These are phyloP conservation scores for Protonibea diacanthus DNA, from an alignment of 2,797 vertebrate species.

Conservation along the genomic window DNA sequence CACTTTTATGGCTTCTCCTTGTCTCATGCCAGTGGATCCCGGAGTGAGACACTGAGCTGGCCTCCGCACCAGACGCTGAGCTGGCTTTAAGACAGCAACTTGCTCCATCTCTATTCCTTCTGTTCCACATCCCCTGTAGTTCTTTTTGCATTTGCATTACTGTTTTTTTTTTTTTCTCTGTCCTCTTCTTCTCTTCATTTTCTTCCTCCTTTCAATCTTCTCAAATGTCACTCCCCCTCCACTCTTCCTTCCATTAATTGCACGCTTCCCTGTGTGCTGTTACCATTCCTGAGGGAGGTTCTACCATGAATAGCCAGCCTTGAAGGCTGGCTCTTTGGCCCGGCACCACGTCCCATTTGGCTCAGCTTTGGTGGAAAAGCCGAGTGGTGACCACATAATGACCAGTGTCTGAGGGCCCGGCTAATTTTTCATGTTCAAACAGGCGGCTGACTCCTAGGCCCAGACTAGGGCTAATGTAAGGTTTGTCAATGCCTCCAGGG, in stretches of 20 bases:
- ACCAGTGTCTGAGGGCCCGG: constrained; percentile 83
- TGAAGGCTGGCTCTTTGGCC: constrained; percentile 76
- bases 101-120: constrained; percentile 31
- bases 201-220: constrained; percentile 36
- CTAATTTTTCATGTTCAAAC: constrained; percentile 85
- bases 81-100: constrained; percentile 60
- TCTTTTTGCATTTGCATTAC: constrained; percentile 41
- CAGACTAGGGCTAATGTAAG: constrained; percentile 75
- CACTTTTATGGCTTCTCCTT: constrained; percentile 66
- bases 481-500: constrained; percentile 74
- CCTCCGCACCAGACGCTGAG: constrained; percentile 47
- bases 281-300: constrained; percentile 71
- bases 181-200: constrained; percentile 13
- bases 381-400: constrained; percentile 80
- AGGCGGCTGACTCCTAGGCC: constrained; percentile 73
- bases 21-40: constrained; percentile 56
- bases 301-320: constrained; percentile 75
- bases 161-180: constrained; percentile 1
- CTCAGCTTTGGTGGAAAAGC: constrained; percentile 80
- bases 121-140: constrained; percentile 22
- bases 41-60: constrained; percentile 54
- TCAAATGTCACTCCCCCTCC: constrained; percentile 51
- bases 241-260: constrained; percentile 76
- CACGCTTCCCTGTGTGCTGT: constrained; percentile 65
- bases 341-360: constrained; percentile 76